Conservation (phyloP, 23 tunicate species). For the Clavelina lepadiformis region DNA sequence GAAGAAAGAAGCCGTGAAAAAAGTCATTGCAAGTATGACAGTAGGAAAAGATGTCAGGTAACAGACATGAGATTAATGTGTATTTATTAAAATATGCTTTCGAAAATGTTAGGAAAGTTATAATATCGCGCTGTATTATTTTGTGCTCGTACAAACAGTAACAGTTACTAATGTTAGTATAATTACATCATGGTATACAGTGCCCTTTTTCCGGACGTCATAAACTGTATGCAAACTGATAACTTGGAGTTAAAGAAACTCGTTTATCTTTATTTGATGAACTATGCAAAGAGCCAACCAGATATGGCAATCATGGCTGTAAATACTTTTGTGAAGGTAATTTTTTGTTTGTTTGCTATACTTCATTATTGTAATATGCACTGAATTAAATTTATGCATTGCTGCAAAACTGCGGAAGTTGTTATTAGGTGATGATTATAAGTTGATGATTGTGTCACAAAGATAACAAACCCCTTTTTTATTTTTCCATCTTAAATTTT, state of each 20-base stretch:
- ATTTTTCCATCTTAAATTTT: neutral
- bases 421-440: no score
- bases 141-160: neutral
- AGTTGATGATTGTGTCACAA: neutral
- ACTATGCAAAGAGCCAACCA: conserved; percentile 97
- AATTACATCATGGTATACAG: conserved; percentile 19
- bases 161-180: neutral
- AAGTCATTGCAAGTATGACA: conserved; percentile 99
- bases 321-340: conserved; percentile 93
- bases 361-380: no score
- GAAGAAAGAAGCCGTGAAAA: conserved; percentile 97
- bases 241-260: conserved; percentile 96
- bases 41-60: conserved; percentile 98
- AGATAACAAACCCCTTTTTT: no score
- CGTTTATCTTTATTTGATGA: conserved; percentile 96
- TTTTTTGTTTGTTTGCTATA: no score
- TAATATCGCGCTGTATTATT: no score
- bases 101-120: neutral
- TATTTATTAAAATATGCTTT: neutral
- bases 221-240: conserved; percentile 99
- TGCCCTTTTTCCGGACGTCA: conserved; percentile 96
- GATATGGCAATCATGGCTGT: conserved; percentile 99
- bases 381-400: neutral
- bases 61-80: no score
- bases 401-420: conserved; percentile 2